Conservation (phyloP, 2,797 vertebrate species). For the Parauchenoglanis punctatus region DNA sequence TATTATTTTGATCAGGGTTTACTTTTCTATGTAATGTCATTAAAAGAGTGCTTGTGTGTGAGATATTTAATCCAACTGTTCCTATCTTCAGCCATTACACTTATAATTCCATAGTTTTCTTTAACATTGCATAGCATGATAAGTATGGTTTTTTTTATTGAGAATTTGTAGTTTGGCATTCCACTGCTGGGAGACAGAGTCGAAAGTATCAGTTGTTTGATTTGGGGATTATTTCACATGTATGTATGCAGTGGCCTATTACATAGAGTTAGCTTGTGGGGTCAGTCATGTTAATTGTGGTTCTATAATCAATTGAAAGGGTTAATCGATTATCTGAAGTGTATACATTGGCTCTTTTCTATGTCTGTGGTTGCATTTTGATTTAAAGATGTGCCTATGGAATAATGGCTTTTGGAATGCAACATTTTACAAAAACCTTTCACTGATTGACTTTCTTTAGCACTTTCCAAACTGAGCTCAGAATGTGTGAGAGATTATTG, state of each 20-base stretch:
- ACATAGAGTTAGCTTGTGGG: conserved; percentile 43
- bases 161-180: conserved; percentile 16
- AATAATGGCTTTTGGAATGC: conserved; percentile 37
- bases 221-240: conserved; percentile 39
- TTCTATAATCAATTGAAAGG: conserved; percentile 38
- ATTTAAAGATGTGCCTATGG: conserved; percentile 51
- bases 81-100: conserved; percentile 25
- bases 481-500: conserved; percentile 3
- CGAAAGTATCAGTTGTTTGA: conserved; percentile 28
- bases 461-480: conserved; percentile 38
- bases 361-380: conserved; percentile 36
- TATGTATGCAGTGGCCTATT: conserved; percentile 41
- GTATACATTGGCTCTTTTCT: conserved; percentile 31
- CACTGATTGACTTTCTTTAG: conserved; percentile 34
- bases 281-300: conserved; percentile 45
- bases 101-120: conserved; percentile 40
- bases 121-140: conserved; percentile 31
- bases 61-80: conserved; percentile 44
- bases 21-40: conserved; percentile 44
- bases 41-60: conserved; percentile 42
- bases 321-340: conserved; percentile 31
- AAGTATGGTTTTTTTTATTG: background rate
- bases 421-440: conserved; percentile 30
- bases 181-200: conserved; percentile 22
- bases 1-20: conserved; percentile 38